A percentile compares a stretch with the other conserved stretches of the same genome.
phyloP scores from a whole-genome alignment of 2,888 invertebrate genomes.

The Scaptomyza cyrtandrae region DNA sequence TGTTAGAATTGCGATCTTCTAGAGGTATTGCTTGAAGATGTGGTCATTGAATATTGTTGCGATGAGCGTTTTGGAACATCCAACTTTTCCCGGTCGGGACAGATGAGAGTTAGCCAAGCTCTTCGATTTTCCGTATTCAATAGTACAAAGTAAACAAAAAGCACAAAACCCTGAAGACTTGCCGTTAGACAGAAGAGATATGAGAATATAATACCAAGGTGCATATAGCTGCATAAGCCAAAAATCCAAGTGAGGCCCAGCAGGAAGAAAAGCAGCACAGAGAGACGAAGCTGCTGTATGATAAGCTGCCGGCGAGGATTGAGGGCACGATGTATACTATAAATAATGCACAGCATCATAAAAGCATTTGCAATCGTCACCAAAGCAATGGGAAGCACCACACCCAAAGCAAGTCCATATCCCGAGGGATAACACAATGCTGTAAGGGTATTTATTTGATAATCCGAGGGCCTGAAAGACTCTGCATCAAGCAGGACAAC shows the following conservation, averaged over 20 bases:
- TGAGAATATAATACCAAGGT: slow-evolving; percentile 85
- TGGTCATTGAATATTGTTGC: slow-evolving; percentile 38
- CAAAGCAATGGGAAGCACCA: slow-evolving; percentile 86
- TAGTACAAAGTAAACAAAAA: slow-evolving; percentile 87
- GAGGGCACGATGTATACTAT: slow-evolving; percentile 83
- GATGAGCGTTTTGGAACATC: slow-evolving; percentile 23
- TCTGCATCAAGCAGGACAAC: slow-evolving; percentile 85
- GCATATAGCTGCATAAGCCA: slow-evolving; percentile 86
- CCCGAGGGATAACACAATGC: slow-evolving; percentile 87
- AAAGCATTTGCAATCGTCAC: slow-evolving; percentile 86
- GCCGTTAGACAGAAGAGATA: slow-evolving; percentile 88
- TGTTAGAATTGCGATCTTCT: neutral
- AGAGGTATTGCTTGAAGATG: slow-evolving; percentile 27
- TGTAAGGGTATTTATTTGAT: slow-evolving; percentile 46
- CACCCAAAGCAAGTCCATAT: slow-evolving; percentile 85
- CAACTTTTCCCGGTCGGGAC: slow-evolving; percentile 8
- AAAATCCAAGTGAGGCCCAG: slow-evolving; percentile 88
- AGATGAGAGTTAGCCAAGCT: slow-evolving; percentile 53
- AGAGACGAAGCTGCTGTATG: slow-evolving; percentile 86
- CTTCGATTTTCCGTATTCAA: slow-evolving; percentile 85
- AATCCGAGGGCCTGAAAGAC: slow-evolving; percentile 84
- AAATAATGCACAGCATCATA: slow-evolving; percentile 86
- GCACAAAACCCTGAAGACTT: slow-evolving; percentile 87
- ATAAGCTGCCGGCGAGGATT: slow-evolving; percentile 78
- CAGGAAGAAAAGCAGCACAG: slow-evolving; percentile 87